These are phyloP conservation scores for Thripadectes ignobilis DNA, from an alignment of 2,797 vertebrate genomes.

Conservation along the genomic window DNA sequence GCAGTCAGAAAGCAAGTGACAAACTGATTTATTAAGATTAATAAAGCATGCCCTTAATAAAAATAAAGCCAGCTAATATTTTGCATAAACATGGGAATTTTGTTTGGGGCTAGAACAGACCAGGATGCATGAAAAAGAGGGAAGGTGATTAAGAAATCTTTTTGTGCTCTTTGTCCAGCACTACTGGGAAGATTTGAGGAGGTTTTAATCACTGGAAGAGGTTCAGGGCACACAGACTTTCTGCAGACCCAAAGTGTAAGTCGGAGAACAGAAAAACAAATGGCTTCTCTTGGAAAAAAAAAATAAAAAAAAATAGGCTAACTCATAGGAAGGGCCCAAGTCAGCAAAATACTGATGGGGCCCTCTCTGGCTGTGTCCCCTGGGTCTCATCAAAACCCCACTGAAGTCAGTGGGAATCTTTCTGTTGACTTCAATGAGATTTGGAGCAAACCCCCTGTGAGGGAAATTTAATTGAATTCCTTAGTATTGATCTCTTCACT, in stretches of 20 bases:
- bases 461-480: constrained; percentile 52
- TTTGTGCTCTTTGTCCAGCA: neutral
- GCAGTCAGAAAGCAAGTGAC: constrained; percentile 65
- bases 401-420: constrained; percentile 32
- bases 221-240: neutral
- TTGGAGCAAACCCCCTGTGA: constrained; percentile 15
- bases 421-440: constrained; percentile 37
- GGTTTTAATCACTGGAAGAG: neutral
- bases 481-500: constrained; percentile 33
- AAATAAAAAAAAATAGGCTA: neutral
- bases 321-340: neutral
- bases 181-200: neutral
- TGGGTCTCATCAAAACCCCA: constrained; percentile 15
- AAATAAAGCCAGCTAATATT: constrained; percentile 66
- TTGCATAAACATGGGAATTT: constrained; percentile 63
- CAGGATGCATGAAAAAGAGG: neutral
- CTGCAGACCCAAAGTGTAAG: neutral
- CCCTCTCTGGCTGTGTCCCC: neutral
- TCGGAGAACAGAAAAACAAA: neutral
- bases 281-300: neutral
- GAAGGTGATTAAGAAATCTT: constrained; percentile 41
- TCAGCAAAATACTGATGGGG: neutral
- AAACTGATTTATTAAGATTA: constrained; percentile 79
- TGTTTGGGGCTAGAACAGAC: neutral
- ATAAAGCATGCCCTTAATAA: constrained; percentile 74